Conservation (phyloP, 2,113 vertebrate genomes). For the Echinops telfairi region DNA sequence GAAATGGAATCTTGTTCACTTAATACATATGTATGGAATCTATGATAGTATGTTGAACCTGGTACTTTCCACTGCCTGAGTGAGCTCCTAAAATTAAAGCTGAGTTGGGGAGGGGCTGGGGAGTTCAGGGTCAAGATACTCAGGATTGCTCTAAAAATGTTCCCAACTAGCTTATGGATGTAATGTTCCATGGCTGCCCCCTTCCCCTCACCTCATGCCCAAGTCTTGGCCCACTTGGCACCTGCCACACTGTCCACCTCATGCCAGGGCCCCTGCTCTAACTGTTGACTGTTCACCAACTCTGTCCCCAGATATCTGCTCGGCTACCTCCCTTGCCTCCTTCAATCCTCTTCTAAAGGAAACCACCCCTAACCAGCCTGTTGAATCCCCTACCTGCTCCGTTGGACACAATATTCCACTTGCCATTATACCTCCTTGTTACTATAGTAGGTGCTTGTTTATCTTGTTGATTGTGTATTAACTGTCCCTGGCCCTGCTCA, state of each 20-base stretch:
- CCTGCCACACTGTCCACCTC: not conserved
- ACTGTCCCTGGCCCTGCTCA: not conserved
- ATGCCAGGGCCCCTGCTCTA: not conserved
- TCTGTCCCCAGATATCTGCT: not conserved
- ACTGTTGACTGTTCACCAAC: not conserved
- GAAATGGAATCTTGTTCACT: not conserved
- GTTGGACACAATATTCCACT: not conserved
- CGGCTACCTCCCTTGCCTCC: not conserved
- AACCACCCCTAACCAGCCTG: not conserved
- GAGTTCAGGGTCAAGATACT: not conserved
- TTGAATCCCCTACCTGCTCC: not conserved
- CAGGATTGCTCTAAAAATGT: not conserved
- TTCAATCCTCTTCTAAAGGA: not conserved
- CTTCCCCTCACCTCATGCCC: too few relatives aligned
- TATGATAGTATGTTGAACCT: not conserved
- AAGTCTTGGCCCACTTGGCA: not conserved
- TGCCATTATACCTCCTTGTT: not conserved
- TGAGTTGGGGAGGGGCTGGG: not conserved
- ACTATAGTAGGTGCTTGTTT: not conserved
- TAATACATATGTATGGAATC: not conserved
- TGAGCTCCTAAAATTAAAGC: not conserved
- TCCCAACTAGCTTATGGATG: not conserved
- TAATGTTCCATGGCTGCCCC: not conserved
- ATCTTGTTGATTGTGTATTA: not conserved
- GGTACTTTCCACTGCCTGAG: not conserved